These are phyloP conservation scores for Mellilla xanthometata DNA, from an alignment of 2,888 invertebrate genomes.

Conservation along the genomic window DNA sequence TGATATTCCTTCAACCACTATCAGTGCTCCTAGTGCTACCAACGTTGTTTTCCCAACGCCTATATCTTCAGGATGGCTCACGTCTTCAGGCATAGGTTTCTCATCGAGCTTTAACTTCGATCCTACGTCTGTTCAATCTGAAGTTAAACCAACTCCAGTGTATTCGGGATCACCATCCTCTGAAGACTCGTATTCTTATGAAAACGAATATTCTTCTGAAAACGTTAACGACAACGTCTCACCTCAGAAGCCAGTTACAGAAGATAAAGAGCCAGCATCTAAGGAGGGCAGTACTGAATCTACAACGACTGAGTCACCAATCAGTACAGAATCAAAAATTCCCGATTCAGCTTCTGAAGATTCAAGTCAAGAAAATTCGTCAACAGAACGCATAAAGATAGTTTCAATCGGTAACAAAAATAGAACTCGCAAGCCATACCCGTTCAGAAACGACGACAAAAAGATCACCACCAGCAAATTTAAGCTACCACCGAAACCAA, in stretches of 20 bases:
- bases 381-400: slow-evolving; percentile 56
- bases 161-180: slow-evolving; percentile 40
- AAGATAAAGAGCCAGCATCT: slow-evolving; percentile 36
- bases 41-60: slow-evolving; percentile 70
- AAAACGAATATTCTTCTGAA: slow-evolving; percentile 57
- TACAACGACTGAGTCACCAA: slow-evolving; percentile 31
- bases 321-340: slow-evolving; percentile 37
- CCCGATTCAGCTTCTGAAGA: slow-evolving; percentile 43
- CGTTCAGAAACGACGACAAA: slow-evolving; percentile 55
- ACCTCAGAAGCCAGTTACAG: slow-evolving; percentile 41
- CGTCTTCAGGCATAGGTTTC: slow-evolving; percentile 69
- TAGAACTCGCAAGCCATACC: slow-evolving; percentile 70
- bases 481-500: slow-evolving; percentile 52
- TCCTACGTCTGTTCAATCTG: slow-evolving; percentile 60
- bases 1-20: slow-evolving; percentile 41
- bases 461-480: slow-evolving; percentile 54
- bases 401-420: slow-evolving; percentile 54
- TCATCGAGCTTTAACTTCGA: slow-evolving; percentile 67
- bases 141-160: slow-evolving; percentile 45
- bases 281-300: slow-evolving; percentile 45
- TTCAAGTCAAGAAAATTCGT: slow-evolving; percentile 52
- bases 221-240: slow-evolving; percentile 39
- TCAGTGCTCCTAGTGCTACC: slow-evolving; percentile 40
- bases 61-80: slow-evolving; percentile 71
- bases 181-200: slow-evolving; percentile 56